phyloP scores from a whole-genome alignment of 2,113 vertebrate genomes.

The Mesocricetus auratus region DNA sequence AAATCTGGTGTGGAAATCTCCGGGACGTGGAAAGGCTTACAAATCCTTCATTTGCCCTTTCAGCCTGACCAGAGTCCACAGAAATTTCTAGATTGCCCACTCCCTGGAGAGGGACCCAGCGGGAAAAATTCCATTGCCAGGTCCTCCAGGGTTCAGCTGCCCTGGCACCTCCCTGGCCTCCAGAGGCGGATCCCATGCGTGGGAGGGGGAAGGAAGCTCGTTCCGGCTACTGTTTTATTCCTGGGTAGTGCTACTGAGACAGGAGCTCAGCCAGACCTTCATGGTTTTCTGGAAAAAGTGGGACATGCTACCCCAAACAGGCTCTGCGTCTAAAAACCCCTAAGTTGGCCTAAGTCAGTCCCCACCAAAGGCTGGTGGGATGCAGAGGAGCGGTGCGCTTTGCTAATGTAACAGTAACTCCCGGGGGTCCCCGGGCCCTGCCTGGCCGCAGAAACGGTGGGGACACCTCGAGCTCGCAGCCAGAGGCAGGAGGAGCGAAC shows the following conservation, averaged over 20 bases:
- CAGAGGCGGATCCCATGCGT: conserved; percentile 23
- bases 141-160: background rate
- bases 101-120: conserved; percentile 76
- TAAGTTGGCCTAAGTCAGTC: conserved; percentile 72
- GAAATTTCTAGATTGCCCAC: conserved; percentile 79
- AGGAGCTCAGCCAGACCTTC: background rate
- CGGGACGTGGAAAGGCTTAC: conserved; percentile 61
- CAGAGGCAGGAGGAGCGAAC: background rate
- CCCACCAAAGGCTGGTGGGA: conserved; percentile 23
- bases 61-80: conserved; percentile 65
- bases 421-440: conserved; percentile 55
- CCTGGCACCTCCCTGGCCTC: conserved; percentile 60
- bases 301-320: background rate
- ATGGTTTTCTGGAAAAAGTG: background rate
- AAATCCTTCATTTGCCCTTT: conserved; percentile 73
- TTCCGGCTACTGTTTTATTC: conserved; percentile 20
- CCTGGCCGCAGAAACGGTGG: conserved; percentile 66
- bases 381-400: background rate
- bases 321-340: conserved; percentile 48
- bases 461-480: background rate
- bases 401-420: conserved; percentile 46
- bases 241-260: background rate
- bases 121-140: background rate
- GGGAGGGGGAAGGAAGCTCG: conserved; percentile 58
- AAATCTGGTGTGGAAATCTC: conserved; percentile 56